Percentiles rank a stretch among this genome's conserved stretches.
These are phyloP conservation scores for Melikaiella ostensackeni DNA, from an alignment of 2,888 invertebrate genomes.

Conservation along the genomic window DNA sequence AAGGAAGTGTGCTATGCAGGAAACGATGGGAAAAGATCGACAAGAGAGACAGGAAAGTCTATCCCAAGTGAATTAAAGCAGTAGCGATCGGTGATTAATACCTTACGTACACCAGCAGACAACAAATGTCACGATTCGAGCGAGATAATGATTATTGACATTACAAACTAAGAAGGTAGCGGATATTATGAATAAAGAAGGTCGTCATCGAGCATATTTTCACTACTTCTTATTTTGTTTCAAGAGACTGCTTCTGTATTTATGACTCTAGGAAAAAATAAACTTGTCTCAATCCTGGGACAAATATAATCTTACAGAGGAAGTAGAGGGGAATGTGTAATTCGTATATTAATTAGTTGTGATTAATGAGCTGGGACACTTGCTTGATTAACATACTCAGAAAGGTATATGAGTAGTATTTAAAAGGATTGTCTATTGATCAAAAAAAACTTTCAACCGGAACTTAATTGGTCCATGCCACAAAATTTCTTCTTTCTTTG, in stretches of 20 bases:
- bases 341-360: slow-evolving; percentile 1
- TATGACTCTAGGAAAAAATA: slow-evolving; percentile 1
- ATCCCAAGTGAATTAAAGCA: slow-evolving; percentile 51
- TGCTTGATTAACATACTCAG: not conserved
- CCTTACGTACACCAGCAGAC: slow-evolving; percentile 56
- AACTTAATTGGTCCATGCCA: no score
- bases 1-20: slow-evolving; percentile 28
- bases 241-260: slow-evolving; percentile 21
- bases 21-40: slow-evolving; percentile 27
- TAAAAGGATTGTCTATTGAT: not conserved
- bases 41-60: slow-evolving; percentile 15
- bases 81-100: slow-evolving; percentile 57
- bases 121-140: slow-evolving; percentile 59
- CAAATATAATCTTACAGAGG: not conserved
- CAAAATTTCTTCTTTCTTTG: no score
- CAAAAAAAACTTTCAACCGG: no score
- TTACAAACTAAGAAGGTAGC: slow-evolving; percentile 9
- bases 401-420: not conserved
- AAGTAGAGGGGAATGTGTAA: not conserved
- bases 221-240: slow-evolving; percentile 23
- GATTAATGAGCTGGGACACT: slow-evolving; percentile 21
- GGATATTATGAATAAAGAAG: slow-evolving; percentile 27
- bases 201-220: slow-evolving; percentile 1
- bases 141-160: slow-evolving; percentile 60
- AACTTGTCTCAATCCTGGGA: not conserved